These are phyloP conservation scores for Trichomalopsis sarcophagae DNA, from an alignment of 1,140 invertebrate genomes.

Conservation along the genomic window DNA sequence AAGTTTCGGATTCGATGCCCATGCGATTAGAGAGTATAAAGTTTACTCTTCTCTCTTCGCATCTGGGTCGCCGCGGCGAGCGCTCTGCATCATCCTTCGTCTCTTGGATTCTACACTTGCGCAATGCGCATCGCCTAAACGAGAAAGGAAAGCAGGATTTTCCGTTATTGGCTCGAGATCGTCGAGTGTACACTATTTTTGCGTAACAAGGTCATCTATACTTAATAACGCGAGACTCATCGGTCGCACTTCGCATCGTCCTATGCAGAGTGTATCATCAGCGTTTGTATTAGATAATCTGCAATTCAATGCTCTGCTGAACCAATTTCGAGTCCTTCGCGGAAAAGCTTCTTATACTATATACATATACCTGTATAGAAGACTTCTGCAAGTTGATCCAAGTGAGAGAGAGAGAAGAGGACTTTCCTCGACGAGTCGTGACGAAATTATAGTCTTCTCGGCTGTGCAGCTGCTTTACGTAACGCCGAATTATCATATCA, in stretches of 20 bases:
- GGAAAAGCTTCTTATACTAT: constrained; percentile 1
- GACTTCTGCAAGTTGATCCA: not conserved
- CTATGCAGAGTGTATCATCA: not conserved
- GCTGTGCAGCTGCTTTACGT: not conserved
- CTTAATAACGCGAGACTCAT: no score
- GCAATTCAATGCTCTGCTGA: constrained; percentile 2
- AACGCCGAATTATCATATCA: constrained; percentile 33
- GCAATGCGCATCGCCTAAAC: constrained; percentile 16
- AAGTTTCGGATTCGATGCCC: constrained; percentile 46
- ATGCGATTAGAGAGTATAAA: constrained; percentile 48
- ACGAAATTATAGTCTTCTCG: constrained; percentile 18
- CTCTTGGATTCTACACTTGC: not conserved
- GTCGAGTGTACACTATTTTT: no score
- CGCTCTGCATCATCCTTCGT: not conserved
- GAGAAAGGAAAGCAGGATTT: constrained; percentile 28
- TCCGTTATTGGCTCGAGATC: constrained; percentile 17
- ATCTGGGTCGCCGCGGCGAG: constrained; percentile 40
- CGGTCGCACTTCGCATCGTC: not conserved
- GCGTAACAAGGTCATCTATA: no score
- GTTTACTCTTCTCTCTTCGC: constrained; percentile 34
- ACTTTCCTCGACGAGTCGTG: not conserved
- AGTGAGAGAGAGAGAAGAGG: no score
- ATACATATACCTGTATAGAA: not conserved
- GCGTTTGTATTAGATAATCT: not conserved
- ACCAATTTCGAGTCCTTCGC: constrained; percentile 16